phyloP scores from a whole-genome alignment of 2,888 invertebrate genomes.

The Leucozona laternaria region DNA sequence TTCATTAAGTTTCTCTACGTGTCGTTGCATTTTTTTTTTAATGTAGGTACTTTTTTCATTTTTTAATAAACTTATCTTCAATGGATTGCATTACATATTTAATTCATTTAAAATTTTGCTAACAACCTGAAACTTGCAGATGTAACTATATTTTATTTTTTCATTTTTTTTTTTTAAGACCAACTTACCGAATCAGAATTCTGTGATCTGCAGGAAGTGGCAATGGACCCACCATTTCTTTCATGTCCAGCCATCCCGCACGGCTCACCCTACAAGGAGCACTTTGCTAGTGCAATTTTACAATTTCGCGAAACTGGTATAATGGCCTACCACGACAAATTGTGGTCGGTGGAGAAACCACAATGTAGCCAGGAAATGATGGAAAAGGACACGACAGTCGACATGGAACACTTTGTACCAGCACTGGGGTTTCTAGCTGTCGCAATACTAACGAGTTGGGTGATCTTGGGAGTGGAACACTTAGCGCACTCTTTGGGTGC shows the following conservation, averaged over 20 bases:
- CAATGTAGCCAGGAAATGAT: constrained; percentile 79
- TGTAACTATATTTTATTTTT: neutral
- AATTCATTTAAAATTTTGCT: neutral
- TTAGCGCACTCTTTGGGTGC: constrained; percentile 12
- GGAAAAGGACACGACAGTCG: constrained; percentile 79
- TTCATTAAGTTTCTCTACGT: no score
- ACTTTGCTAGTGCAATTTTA: constrained; percentile 78
- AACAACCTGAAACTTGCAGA: neutral
- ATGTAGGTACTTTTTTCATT: neutral
- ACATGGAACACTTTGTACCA: constrained; percentile 81
- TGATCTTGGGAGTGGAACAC: constrained; percentile 45
- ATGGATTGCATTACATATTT: neutral
- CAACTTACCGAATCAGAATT: constrained; percentile 78
- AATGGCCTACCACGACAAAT: constrained; percentile 78
- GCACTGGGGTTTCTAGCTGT: constrained; percentile 78
- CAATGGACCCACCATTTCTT: constrained; percentile 77
- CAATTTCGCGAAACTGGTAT: constrained; percentile 78
- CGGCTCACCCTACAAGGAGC: constrained; percentile 79
- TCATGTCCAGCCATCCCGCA: constrained; percentile 75
- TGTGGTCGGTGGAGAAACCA: constrained; percentile 78
- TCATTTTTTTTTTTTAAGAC: constrained; percentile 50
- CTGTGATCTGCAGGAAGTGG: constrained; percentile 81
- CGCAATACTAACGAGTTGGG: constrained; percentile 78
- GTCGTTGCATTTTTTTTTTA: neutral
- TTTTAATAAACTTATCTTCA: neutral